These are phyloP conservation scores for Clarias platycephalus DNA, from an alignment of 2,797 vertebrate species.

Conservation along the genomic window DNA sequence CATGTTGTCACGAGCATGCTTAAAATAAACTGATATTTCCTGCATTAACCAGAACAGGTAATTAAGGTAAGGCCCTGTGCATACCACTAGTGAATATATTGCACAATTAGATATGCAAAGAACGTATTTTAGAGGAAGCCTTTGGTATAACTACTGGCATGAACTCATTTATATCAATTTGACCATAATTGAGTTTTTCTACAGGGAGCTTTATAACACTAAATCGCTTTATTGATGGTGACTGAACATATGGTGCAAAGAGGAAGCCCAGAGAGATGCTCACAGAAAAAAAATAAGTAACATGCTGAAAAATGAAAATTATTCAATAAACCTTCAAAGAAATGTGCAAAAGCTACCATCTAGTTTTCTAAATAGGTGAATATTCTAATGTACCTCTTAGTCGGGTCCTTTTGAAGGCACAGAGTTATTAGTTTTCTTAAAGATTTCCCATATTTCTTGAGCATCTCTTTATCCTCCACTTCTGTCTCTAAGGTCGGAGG, in stretches of 20 bases:
- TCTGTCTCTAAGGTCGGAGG: slow-evolving; percentile 92
- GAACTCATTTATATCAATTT: slow-evolving; percentile 41
- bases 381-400: slow-evolving; percentile 83
- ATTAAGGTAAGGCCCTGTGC: not conserved
- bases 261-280: not conserved
- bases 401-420: slow-evolving; percentile 98
- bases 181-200: slow-evolving; percentile 38
- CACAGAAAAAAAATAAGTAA: not conserved
- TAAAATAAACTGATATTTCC: slow-evolving; percentile 19
- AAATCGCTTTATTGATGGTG: slow-evolving; percentile 32
- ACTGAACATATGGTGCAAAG: slow-evolving; percentile 33
- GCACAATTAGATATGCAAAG: not conserved
- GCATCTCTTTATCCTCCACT: slow-evolving; percentile 94
- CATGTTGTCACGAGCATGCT: slow-evolving; percentile 31
- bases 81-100: slow-evolving; percentile 5
- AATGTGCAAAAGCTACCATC: not conserved
- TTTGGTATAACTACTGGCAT: slow-evolving; percentile 21
- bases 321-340: slow-evolving; percentile 22
- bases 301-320: not conserved
- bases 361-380: not conserved
- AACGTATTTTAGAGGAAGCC: slow-evolving; percentile 3
- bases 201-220: slow-evolving; percentile 20
- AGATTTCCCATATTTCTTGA: slow-evolving; percentile 96
- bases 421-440: slow-evolving; percentile 94
- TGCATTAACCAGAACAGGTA: slow-evolving; percentile 11